phyloP scores from a whole-genome alignment of 2,797 vertebrate species.

The Epinephelus awoara region DNA sequence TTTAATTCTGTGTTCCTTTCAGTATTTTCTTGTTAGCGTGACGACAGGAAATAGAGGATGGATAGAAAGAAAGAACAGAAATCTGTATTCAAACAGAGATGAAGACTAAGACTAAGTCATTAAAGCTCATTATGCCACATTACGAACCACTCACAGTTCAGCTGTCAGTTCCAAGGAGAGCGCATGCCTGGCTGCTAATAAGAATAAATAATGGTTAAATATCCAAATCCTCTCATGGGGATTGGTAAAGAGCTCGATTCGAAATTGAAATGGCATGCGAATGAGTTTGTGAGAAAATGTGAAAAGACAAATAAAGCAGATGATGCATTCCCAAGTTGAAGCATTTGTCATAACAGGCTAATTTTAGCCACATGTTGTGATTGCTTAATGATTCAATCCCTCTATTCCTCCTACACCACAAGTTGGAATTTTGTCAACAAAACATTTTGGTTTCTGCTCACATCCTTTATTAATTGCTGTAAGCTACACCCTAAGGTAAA shows the following conservation, averaged over 20 bases:
- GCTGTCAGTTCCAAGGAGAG: background rate
- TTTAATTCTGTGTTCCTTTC: background rate
- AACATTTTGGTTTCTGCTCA: background rate
- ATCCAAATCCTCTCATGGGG: conserved; percentile 26
- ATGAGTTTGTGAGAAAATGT: conserved; percentile 39
- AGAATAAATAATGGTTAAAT: conserved; percentile 44
- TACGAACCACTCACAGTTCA: conserved; percentile 8
- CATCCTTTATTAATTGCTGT: conserved; percentile 20
- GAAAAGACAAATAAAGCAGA: conserved; percentile 20
- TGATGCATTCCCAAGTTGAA: conserved; percentile 44
- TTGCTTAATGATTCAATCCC: conserved; percentile 43
- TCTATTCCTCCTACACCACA: background rate
- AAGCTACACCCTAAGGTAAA: conserved; percentile 16
- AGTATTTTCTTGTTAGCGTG: background rate
- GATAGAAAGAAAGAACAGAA: background rate
- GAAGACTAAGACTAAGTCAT: background rate
- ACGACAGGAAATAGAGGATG: conserved; percentile 1
- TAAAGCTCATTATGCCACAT: background rate
- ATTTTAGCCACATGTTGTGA: conserved; percentile 76
- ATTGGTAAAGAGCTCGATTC: conserved; percentile 25
- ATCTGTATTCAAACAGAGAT: background rate
- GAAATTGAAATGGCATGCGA: conserved; percentile 43
- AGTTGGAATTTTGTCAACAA: conserved; percentile 17
- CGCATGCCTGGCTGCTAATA: conserved; percentile 26
- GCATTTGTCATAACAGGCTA: conserved; percentile 31